Conservation (phyloP, 2,113 vertebrate species). For the Cervus canadensis region DNA sequence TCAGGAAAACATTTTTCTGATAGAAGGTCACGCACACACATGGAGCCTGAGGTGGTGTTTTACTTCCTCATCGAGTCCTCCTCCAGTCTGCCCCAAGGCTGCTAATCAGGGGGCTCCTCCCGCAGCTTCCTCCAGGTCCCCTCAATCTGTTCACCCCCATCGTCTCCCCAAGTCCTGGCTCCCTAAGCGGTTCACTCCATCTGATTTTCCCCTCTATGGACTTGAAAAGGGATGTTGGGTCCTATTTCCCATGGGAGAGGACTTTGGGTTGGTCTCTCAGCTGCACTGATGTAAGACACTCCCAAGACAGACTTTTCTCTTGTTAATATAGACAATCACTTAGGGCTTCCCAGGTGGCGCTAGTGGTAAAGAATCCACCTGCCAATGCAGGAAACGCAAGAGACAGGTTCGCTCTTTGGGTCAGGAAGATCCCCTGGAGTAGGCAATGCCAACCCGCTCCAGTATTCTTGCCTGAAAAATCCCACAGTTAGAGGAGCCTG, state of each 20-base stretch:
- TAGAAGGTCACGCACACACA: background rate
- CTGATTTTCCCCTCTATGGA: background rate
- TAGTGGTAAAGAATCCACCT: background rate
- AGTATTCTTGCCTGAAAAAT: background rate
- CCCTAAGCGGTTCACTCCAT: background rate
- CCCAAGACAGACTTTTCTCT: background rate
- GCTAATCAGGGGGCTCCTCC: background rate
- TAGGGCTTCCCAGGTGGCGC: background rate
- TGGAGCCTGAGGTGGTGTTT: background rate
- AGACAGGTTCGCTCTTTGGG: background rate
- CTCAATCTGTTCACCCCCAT: background rate
- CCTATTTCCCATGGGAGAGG: background rate
- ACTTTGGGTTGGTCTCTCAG: background rate
- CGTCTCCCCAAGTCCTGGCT: background rate
- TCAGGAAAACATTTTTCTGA: background rate
- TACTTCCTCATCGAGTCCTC: background rate
- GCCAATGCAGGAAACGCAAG: background rate
- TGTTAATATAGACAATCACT: background rate
- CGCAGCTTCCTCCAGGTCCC: background rate
- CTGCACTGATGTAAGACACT: background rate
- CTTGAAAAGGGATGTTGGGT: background rate
- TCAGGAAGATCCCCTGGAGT: background rate
- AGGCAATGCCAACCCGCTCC: background rate
- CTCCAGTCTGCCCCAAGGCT: no score
- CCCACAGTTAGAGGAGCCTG: background rate